A percentile compares a stretch with the other conserved stretches of the same genome.
phyloP scores from a whole-genome alignment of 2,888 invertebrate genomes.

The Cephus rjabovi region DNA sequence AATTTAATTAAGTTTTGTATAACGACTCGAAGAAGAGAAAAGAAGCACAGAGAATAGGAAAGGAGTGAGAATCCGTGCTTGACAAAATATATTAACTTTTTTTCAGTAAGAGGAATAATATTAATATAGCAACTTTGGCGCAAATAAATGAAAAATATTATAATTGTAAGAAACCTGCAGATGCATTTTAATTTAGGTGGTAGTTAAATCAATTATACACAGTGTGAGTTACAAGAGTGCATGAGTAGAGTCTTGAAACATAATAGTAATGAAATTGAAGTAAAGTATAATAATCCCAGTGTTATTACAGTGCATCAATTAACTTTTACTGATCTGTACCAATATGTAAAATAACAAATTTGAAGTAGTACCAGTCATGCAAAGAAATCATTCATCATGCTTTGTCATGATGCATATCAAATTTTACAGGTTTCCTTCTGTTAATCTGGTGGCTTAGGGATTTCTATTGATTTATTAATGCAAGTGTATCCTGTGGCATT shows the following conservation, averaged over 20 bases:
- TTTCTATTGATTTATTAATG: slow-evolving; percentile 2
- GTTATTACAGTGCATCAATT: background rate
- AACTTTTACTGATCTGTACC: background rate
- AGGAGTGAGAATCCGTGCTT: background rate
- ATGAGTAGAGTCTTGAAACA: background rate
- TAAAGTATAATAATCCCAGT: background rate
- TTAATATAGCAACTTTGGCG: background rate
- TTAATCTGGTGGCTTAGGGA: background rate
- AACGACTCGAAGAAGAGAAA: background rate
- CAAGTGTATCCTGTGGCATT: background rate
- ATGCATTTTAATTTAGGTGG: background rate
- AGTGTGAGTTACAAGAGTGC: background rate
- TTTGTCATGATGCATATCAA: background rate
- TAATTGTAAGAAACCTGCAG: background rate
- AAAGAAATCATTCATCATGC: background rate
- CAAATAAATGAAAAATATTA: background rate
- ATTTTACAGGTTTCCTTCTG: background rate
- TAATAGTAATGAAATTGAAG: background rate
- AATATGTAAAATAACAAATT: background rate
- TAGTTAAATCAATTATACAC: background rate
- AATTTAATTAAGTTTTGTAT: background rate
- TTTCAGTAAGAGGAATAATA: background rate
- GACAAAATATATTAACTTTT: background rate
- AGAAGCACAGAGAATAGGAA: background rate
- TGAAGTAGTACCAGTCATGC: background rate